Evolutionary conservation across 2,888 invertebrate species (phyloP), one percentile per base, ranked within the genome.

Genomic region (Onchidella celtica): DNA sequence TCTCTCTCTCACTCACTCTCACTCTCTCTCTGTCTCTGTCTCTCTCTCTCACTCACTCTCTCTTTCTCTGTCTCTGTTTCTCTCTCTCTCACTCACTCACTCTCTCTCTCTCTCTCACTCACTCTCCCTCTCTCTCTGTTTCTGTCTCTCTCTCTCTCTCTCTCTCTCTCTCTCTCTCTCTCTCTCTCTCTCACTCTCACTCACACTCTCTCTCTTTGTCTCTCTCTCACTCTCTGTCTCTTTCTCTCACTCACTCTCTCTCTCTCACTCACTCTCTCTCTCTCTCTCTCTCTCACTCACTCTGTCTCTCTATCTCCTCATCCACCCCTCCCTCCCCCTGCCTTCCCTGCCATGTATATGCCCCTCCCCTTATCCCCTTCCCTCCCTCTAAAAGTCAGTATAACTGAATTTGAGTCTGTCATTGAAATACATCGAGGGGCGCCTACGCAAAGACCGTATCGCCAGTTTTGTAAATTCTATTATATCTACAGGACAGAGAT

Each of bases 51-150:
- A 17, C n/a, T n/a, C 32, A 2, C 36, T 66, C 34, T 14, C 4
- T 36, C 66, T 66, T 36, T 36, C 21, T 34, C 36, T 66, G 36
- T 29, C 29, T 29, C 29, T 29, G 6, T 27, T 3, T 11, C 17
- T 21, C 3, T 29, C 11, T 29, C 29, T 11, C 27, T 65, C 11
- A 9, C 29, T 21, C 34, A 36, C 66, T 66, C 36, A 21, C 74
- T 74, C 61, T 61, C 74, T 36, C 21, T 63, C 40, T 36, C 17
- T 72, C 47, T 72, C 40, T 70, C 34, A 38, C 70, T 70, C 40
- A n/a, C 70, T 38, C 17, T 6, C 40, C 29, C 6, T 38, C 70
- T 38, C 27, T 70, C 70, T 40, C 34, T 70, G 24, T 70, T 17
- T 70, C 70, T 70, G 2, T 72, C 55, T 55, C 57, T 74, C 36